Evolutionary conservation across 2,888 invertebrate species (phyloP), one percentile per base, ranked within the genome.

Genomic region (Chymomyza amoena): DNA sequence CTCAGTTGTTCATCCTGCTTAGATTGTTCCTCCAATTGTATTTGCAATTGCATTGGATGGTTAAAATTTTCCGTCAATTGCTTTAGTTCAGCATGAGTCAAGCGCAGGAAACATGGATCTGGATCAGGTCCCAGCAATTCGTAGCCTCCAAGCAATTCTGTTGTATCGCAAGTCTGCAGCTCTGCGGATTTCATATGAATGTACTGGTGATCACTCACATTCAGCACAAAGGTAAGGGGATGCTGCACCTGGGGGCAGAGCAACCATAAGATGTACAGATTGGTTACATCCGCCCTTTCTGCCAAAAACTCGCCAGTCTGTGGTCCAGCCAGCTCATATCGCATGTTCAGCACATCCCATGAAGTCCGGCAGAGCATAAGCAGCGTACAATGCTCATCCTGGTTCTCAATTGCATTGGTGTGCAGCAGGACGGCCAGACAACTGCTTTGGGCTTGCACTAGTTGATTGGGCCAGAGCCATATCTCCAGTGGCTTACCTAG

Each of bases 21-120:
- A 2, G 5, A 3, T 4, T 61, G 15, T 0, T 57, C 25, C n/a
- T 59, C 39, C 2, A 68, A 52, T 9, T 36, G 54, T 13, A 71
- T 15, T n/a, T 68, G 32, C 39, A 71, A 18, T 4, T 61, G 32
- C 7, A 71, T 20, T 20, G 52, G 56, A 25, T 39, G 18, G 0
- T 50, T 45, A n/a, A 64, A 71, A 15, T 71, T 25, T 0, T 13
- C n/a, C 0, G 68, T 64, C n/a, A 64, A 51, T 4, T 64, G 45
- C 61, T 68, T 71, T 56, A 71, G 64, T 0, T 71, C 70, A 28
- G 61, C 25, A 7, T 71, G 70, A 2, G 68, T 71, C 16, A 71
- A 60, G 1, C 70, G 64, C 69, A 71, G 61, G 5, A 51, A 68
- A 6, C 54, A 18, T 6, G 51, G 64, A 9, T 39, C 39, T 13